Conservation (phyloP, 2,888 invertebrate species). For the Temnothorax unifasciatus region DNA sequence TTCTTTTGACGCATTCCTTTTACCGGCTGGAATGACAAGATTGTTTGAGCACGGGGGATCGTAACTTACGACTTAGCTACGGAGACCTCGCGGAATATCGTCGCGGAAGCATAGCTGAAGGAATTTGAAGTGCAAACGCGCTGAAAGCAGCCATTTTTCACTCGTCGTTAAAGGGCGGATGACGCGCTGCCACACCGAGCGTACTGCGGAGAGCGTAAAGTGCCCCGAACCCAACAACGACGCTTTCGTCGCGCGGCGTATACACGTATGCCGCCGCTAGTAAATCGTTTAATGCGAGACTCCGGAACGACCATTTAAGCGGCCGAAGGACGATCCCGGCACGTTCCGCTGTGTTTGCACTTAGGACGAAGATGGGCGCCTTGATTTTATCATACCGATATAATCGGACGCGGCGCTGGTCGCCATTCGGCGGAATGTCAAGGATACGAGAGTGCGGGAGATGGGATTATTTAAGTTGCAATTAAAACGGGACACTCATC, state of each 20-base stretch:
- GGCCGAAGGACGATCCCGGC: slow-evolving; percentile 69
- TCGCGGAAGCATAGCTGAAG: slow-evolving; percentile 31
- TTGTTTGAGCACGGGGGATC: slow-evolving; percentile 4
- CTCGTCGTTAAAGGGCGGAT: slow-evolving; percentile 47
- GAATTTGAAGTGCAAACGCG: slow-evolving; percentile 41
- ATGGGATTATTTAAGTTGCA: slow-evolving; percentile 35
- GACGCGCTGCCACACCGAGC: slow-evolving; percentile 15
- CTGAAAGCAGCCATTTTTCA: slow-evolving; percentile 47
- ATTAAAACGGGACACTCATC: slow-evolving; percentile 39
- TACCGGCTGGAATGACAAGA: slow-evolving; percentile 2
- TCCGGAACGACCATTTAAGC: slow-evolving; percentile 73
- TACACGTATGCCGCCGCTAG: slow-evolving; percentile 50
- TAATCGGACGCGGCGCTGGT: slow-evolving; percentile 33
- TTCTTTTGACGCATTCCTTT: neutral
- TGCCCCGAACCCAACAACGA: slow-evolving; percentile 60
- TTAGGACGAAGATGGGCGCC: slow-evolving; percentile 45
- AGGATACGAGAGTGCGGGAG: slow-evolving; percentile 15
- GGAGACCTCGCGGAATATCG: slow-evolving; percentile 25
- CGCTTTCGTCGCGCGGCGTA: slow-evolving; percentile 64
- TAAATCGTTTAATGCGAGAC: slow-evolving; percentile 76
- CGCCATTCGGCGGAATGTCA: slow-evolving; percentile 11
- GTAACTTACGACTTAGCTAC: slow-evolving; percentile 38
- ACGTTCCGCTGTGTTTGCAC: slow-evolving; percentile 71
- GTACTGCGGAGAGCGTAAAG: slow-evolving; percentile 63
- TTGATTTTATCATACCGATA: slow-evolving; percentile 71